Percentiles rank a stretch among this genome's conserved stretches.
phyloP scores from a whole-genome alignment of 2,113 vertebrate species.

The Tinamus guttatus region DNA sequence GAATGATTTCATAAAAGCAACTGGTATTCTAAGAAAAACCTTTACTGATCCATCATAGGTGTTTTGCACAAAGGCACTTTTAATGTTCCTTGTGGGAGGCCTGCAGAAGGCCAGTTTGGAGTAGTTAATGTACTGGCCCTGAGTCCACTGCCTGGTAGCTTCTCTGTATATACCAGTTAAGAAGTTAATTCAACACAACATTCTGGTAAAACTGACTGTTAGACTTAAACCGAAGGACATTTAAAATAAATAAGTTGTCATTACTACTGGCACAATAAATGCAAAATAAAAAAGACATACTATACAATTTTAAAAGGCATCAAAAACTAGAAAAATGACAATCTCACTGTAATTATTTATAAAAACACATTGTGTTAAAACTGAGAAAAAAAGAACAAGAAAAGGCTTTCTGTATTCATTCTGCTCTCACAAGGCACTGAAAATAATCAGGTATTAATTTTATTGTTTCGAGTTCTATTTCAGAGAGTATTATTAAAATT shows the following conservation, averaged over 20 bases:
- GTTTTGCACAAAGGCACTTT: background rate
- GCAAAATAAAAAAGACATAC: background rate
- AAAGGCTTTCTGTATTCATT: background rate
- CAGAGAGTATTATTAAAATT: constrained; percentile 38
- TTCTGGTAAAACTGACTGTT: background rate
- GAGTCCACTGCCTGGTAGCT: background rate
- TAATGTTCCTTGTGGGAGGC: background rate
- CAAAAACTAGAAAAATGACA: background rate
- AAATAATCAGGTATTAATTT: constrained; percentile 40
- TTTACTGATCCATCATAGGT: background rate
- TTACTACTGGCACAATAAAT: background rate
- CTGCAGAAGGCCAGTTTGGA: background rate
- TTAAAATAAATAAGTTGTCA: background rate
- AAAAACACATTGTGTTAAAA: background rate
- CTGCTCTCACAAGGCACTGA: background rate
- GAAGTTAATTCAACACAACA: background rate
- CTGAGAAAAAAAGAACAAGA: background rate
- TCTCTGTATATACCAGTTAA: background rate
- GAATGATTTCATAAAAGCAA: background rate
- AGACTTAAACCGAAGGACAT: background rate
- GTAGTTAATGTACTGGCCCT: background rate
- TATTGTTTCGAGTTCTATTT: constrained; percentile 24
- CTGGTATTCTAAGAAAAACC: background rate
- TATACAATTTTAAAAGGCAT: background rate
- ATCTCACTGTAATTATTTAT: background rate